Evolutionary conservation across 2,888 invertebrate species (phyloP).

Genomic region (Atherix ibis): DNA sequence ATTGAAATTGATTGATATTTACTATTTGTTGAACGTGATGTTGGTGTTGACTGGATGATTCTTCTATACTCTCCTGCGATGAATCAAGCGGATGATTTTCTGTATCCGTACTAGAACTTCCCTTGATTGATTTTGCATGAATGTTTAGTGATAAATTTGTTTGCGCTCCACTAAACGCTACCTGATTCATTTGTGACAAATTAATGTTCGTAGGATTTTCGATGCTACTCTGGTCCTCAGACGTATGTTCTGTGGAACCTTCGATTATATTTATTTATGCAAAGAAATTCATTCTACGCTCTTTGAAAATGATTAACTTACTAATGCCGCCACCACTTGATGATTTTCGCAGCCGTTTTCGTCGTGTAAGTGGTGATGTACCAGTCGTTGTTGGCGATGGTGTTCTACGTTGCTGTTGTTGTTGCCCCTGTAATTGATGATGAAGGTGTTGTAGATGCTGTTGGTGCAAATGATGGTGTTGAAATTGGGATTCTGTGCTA

Average conservation of each 20-base stretch:
- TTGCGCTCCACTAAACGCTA: constrained; percentile 33
- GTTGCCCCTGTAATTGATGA: constrained; percentile 40
- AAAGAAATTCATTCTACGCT: neutral
- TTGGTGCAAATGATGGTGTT: constrained; percentile 42
- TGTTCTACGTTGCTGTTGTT: constrained; percentile 44
- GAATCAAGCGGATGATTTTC: constrained; percentile 37
- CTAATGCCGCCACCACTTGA: constrained; percentile 42
- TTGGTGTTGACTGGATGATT: constrained; percentile 27
- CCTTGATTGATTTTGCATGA: constrained; percentile 31
- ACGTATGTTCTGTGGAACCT: constrained; percentile 38
- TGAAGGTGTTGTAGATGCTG: constrained; percentile 38
- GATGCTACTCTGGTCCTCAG: constrained; percentile 33
- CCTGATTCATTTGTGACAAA: constrained; percentile 35
- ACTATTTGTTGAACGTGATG: constrained; percentile 36
- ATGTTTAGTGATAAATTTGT: constrained; percentile 27
- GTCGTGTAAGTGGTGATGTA: constrained; percentile 47
- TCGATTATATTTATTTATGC: neutral
- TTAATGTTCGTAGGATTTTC: constrained; percentile 28
- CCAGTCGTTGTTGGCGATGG: constrained; percentile 42
- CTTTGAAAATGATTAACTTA: neutral
- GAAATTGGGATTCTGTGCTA: constrained; percentile 35
- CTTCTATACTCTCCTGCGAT: constrained; percentile 38
- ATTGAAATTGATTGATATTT: too few relatives aligned
- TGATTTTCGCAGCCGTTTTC: constrained; percentile 44
- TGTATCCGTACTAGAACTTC: constrained; percentile 34